These are phyloP conservation scores for Tiliacea aurago DNA, from an alignment of 2,888 invertebrate genomes.

Conservation along the genomic window DNA sequence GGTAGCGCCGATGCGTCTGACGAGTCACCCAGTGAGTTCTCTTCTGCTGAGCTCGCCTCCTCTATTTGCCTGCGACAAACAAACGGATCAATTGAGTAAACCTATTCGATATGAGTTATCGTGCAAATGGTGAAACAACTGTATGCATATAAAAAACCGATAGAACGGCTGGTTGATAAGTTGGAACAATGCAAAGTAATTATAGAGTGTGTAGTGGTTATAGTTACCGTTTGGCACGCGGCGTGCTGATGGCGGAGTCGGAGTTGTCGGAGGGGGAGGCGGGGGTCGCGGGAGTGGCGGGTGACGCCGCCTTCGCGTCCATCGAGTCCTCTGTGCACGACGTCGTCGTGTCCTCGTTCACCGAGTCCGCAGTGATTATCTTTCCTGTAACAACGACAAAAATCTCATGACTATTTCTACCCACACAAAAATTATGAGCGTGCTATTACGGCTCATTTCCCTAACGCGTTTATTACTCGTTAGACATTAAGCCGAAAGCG, in stretches of 20 bases:
- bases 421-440: constrained; percentile 18
- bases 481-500: constrained; percentile 9
- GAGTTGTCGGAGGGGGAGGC: constrained; percentile 88
- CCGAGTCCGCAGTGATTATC: constrained; percentile 87
- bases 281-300: constrained; percentile 82
- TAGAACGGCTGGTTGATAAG: constrained; percentile 27
- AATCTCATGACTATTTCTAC: constrained; percentile 15
- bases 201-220: constrained; percentile 22
- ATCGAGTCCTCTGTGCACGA: constrained; percentile 94
- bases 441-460: constrained; percentile 24
- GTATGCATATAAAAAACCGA: constrained; percentile 45
- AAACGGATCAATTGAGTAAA: constrained; percentile 43
- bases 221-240: constrained; percentile 87
- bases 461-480: constrained; percentile 32
- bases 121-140: constrained; percentile 53
- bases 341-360: constrained; percentile 93
- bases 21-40: constrained; percentile 88
- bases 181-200: constrained; percentile 47
- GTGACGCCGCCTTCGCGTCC: constrained; percentile 91
- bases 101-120: constrained; percentile 27
- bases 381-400: constrained; percentile 79
- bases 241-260: constrained; percentile 88
- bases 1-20: constrained; percentile 81
- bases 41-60: constrained; percentile 89
- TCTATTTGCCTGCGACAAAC: constrained; percentile 83